A percentile compares a stretch with the other conserved stretches of the same genome.
Conservation (phyloP, 2,888 invertebrate genomes). For the Euphydryas editha region DNA sequence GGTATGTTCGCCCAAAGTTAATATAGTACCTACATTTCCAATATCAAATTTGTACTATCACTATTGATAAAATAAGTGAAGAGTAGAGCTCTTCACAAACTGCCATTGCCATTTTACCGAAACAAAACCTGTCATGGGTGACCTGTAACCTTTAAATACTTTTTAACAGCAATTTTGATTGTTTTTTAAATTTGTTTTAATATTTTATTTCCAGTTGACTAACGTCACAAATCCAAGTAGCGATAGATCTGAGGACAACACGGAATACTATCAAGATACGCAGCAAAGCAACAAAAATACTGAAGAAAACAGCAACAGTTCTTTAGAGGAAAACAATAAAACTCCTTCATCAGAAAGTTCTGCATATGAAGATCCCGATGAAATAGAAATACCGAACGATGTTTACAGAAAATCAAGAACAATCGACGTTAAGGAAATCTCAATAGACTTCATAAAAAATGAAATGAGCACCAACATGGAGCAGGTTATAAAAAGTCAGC, state of each 20-base stretch:
- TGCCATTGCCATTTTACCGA: no score
- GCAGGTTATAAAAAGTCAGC: conserved; percentile 11
- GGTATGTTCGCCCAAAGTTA: no score
- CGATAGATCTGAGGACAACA: conserved; percentile 53
- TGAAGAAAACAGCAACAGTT: not conserved
- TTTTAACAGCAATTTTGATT: conserved; percentile 14
- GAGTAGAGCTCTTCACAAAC: no score
- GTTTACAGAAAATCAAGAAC: not conserved
- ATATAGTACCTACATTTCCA: no score
- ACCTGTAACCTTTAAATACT: no score
- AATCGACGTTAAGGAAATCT: not conserved
- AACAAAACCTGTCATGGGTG: no score
- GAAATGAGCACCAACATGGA: conserved; percentile 41
- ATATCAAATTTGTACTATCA: no score
- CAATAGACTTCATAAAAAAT: conserved; percentile 49
- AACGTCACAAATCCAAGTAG: conserved; percentile 63
- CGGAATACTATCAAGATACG: conserved; percentile 62
- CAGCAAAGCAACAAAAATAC: conserved; percentile 32
- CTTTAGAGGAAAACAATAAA: not conserved
- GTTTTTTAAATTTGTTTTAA: not conserved
- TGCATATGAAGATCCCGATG: not conserved
- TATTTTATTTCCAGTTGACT: conserved; percentile 60
- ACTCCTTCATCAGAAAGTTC: not conserved
- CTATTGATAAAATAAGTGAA: no score
- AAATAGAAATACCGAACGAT: not conserved